phyloP scores from a whole-genome alignment of 2,113 vertebrate species.

The Ameiurus melas region DNA sequence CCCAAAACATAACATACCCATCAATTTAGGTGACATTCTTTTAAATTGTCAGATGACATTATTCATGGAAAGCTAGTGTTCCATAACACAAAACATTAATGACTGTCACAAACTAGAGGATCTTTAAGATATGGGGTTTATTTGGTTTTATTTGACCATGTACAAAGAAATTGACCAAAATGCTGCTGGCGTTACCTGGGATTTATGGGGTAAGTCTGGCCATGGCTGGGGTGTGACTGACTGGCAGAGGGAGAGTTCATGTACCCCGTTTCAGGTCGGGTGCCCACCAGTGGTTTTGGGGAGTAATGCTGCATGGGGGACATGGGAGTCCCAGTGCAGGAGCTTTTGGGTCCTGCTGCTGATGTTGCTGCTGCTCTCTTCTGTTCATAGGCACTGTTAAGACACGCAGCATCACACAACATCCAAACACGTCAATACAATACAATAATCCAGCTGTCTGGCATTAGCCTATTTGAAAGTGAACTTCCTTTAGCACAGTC shows the following conservation, averaged over 20 bases:
- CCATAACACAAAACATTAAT: background rate
- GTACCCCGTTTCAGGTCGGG: slow-evolving; percentile 81
- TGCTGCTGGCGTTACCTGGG: slow-evolving; percentile 62
- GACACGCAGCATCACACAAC: slow-evolving; percentile 13
- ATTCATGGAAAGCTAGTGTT: background rate
- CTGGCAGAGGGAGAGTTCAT: slow-evolving; percentile 77
- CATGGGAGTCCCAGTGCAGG: slow-evolving; percentile 78
- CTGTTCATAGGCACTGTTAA: slow-evolving; percentile 87
- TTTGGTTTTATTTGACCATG: background rate
- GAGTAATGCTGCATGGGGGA: slow-evolving; percentile 83
- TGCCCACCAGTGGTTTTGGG: slow-evolving; percentile 72
- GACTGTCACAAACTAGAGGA: background rate
- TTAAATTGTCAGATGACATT: background rate
- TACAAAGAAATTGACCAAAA: background rate
- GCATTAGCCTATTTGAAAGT: background rate
- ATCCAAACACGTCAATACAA: background rate
- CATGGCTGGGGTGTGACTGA: slow-evolving; percentile 77
- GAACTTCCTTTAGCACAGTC: slow-evolving; percentile 7
- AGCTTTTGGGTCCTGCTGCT: slow-evolving; percentile 77
- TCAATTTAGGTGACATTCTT: background rate
- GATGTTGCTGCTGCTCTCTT: slow-evolving; percentile 77
- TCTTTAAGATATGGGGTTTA: background rate
- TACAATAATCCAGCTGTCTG: background rate
- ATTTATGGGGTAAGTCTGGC: slow-evolving; percentile 80
- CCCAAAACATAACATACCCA: background rate